A percentile compares a stretch with the other conserved stretches of the same genome.
Evolutionary conservation across 2,888 invertebrate genomes (phyloP).

Genomic region (Mermis nigrescens): DNA sequence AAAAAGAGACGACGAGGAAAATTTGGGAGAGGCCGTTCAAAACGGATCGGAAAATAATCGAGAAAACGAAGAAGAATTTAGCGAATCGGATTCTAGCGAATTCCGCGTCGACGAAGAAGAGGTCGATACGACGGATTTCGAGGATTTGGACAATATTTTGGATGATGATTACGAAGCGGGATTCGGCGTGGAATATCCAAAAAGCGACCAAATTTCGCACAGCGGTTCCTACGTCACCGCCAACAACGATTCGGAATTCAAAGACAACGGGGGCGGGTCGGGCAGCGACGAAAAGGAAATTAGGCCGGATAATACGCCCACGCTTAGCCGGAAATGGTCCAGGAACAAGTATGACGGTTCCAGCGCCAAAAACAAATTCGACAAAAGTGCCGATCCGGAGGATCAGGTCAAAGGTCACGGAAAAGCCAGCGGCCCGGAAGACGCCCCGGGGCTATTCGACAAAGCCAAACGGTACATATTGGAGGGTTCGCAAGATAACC

Average conservation of each 20-base stretch:
- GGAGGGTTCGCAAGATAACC: neutral
- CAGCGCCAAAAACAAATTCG: too few species aligned
- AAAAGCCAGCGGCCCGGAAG: too few species aligned
- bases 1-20: neutral
- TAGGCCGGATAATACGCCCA: neutral
- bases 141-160: conserved; percentile 7
- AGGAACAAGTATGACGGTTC: too few species aligned
- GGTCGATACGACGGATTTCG: conserved; percentile 9
- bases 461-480: conserved; percentile 13
- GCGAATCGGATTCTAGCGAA: too few species aligned
- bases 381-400: too few species aligned
- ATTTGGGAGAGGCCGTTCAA: neutral
- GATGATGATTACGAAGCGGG: conserved; percentile 6
- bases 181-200: neutral
- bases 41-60: neutral
- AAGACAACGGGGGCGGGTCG: too few species aligned
- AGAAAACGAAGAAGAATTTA: conserved; percentile 9
- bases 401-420: too few species aligned
- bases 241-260: neutral
- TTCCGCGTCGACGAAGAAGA: conserved; percentile 9
- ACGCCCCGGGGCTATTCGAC: conserved; percentile 11
- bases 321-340: too few species aligned
- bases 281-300: too few species aligned
- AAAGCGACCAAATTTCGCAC: neutral
- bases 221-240: neutral